Evolutionary conservation across 2,113 vertebrate species (phyloP).

Genomic region (Ursus arctos): DNA sequence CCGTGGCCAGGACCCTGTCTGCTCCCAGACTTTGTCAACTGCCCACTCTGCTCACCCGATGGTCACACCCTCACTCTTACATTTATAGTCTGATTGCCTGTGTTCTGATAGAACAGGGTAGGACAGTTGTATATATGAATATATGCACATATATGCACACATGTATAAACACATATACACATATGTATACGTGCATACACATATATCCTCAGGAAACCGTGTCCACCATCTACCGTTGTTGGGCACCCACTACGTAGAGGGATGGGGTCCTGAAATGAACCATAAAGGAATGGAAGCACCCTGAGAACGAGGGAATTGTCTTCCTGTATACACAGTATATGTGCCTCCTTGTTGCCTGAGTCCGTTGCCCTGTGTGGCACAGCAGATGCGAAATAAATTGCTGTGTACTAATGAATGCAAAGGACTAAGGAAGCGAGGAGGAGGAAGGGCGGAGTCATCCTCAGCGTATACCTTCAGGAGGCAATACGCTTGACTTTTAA

Average conservation of each 20-base stretch:
- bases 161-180: background rate
- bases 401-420: background rate
- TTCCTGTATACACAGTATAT: accelerated
- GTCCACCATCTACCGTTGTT: too few species aligned
- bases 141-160: background rate
- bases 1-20: background rate
- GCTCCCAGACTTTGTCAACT: too few species aligned
- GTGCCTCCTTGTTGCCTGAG: background rate
- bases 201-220: background rate
- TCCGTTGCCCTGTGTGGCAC: too few species aligned
- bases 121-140: background rate
- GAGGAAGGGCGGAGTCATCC: accelerated
- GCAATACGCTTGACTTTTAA: background rate
- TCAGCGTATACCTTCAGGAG: background rate
- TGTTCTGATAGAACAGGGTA: background rate
- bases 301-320: background rate
- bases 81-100: background rate
- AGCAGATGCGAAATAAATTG: background rate
- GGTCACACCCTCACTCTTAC: background rate
- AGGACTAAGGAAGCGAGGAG: background rate
- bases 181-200: background rate
- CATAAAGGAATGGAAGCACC: background rate
- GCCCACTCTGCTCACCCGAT: background rate
- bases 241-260: background rate
- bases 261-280: background rate